Base-by-base conservation (phyloP, 2,797 vertebrate species). In the Neostethus bicornis region DNA sequence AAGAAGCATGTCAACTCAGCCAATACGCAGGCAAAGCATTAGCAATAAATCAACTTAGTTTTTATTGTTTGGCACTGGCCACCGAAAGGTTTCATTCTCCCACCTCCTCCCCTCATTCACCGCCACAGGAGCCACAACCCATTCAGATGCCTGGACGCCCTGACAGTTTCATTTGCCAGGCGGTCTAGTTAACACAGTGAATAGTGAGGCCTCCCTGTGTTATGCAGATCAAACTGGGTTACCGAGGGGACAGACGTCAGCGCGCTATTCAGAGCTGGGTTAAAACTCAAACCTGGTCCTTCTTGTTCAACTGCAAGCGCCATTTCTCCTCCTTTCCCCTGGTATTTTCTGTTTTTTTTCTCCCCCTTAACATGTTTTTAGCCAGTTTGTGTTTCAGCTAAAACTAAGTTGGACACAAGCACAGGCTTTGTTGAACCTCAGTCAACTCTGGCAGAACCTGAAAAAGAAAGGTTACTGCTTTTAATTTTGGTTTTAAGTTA, bases 151-250 rank as follows among this genome's bases (percentile, higher is more conserved):
- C 85, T 39, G 66, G 81, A 57, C 62, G 37, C 73, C 71, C 68
- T 83, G 89, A 92, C 84, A 85, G 89, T 84, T 93, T 93, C 91
- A 87, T 91, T 91, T 90, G 88, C 92, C 66, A 67, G 77, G 80
- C 84, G 74, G 78, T 83, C 90, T 92, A 91, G 89, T 94, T 93
- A 93, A 93, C 87, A 92, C 87, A 85, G 77, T 85, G 85, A 92
- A 93, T 84, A 84, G 87, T 64, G 47, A 50, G 61, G 69, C 48
- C 23, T 58, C 77, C 87, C 84, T 90, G 87, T 92, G 91, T 89
- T 87, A 94, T 93, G 92, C 79, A 93, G 91, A 93, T 93, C 63
- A 67, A 77, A 85, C 86, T 82, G 85, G 94, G 90, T 94, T 92
- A 93, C 87, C 80, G 55, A 84, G 86, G 90, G 90, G 26, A 66